Percentiles rank a stretch among this genome's conserved stretches.
phyloP scores from a whole-genome alignment of 2,113 vertebrate genomes.

The Ginglymostoma cirratum region DNA sequence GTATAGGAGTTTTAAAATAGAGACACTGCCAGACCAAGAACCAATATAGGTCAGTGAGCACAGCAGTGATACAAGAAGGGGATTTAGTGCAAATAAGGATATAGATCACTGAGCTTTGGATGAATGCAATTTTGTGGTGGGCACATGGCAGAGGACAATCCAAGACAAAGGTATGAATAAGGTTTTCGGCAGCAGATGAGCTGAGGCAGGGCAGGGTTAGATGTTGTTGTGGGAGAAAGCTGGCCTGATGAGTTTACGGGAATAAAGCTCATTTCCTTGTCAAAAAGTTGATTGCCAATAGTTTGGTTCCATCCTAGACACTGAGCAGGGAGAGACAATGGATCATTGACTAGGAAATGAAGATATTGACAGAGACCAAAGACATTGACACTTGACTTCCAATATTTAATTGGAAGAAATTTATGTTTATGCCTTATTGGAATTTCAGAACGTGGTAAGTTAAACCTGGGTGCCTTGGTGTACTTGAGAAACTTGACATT shows the following conservation, averaged over 20 bases:
- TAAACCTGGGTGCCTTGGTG: neutral
- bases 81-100: neutral
- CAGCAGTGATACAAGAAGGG: neutral
- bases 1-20: neutral
- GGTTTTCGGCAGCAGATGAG: neutral
- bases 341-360: neutral
- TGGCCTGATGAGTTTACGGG: neutral
- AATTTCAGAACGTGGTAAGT: neutral
- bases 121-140: neutral
- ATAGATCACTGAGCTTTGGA: neutral
- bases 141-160: neutral
- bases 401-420: neutral
- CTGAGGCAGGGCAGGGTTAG: neutral
- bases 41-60: neutral
- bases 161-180: neutral
- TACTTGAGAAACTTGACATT: neutral
- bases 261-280: neutral
- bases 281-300: neutral
- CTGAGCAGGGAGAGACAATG: neutral
- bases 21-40: neutral
- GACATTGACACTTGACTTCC: neutral
- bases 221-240: neutral
- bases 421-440: neutral
- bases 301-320: neutral
- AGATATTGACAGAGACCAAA: neutral